phyloP scores from a whole-genome alignment of 2,888 invertebrate species.

The Drosophila infuscata region DNA sequence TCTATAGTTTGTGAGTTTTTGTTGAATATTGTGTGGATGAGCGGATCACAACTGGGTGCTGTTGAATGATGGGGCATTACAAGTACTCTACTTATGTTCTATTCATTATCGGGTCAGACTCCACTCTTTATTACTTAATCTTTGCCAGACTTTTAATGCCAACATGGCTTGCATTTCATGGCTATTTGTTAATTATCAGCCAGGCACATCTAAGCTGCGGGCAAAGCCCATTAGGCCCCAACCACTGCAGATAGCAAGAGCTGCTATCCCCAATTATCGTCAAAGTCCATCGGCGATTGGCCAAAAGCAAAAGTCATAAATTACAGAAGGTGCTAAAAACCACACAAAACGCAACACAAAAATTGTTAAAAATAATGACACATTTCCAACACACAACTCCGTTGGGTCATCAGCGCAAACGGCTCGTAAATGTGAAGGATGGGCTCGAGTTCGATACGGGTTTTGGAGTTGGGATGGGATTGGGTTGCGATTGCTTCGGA shows the following conservation, averaged over 20 bases:
- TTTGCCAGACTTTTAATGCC: neutral
- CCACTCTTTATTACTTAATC: neutral
- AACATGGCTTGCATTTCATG: neutral
- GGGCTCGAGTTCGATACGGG: conserved; percentile 5
- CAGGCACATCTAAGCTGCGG: neutral
- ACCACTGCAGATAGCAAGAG: conserved; percentile 14
- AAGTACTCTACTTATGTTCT: conserved; percentile 4
- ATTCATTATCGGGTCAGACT: neutral
- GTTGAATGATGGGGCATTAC: conserved; percentile 13
- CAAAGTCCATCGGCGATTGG: conserved; percentile 47
- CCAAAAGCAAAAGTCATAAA: conserved; percentile 61
- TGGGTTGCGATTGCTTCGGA: conserved; percentile 12
- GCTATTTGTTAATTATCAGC: conserved; percentile 20
- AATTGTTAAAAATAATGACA: conserved; percentile 70
- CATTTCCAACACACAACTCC: conserved; percentile 46
- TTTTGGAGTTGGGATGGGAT: conserved; percentile 7
- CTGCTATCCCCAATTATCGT: conserved; percentile 48
- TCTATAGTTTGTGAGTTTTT: conserved; percentile 40
- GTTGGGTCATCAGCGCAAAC: conserved; percentile 47
- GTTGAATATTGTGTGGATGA: neutral
- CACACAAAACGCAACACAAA: conserved; percentile 47
- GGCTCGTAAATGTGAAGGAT: conserved; percentile 41
- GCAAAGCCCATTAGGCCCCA: conserved; percentile 16
- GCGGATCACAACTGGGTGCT: neutral
- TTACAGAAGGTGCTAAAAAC: conserved; percentile 75